Conservation (phyloP, 1,140 invertebrate genomes). For the Leptopilina boulardi region DNA sequence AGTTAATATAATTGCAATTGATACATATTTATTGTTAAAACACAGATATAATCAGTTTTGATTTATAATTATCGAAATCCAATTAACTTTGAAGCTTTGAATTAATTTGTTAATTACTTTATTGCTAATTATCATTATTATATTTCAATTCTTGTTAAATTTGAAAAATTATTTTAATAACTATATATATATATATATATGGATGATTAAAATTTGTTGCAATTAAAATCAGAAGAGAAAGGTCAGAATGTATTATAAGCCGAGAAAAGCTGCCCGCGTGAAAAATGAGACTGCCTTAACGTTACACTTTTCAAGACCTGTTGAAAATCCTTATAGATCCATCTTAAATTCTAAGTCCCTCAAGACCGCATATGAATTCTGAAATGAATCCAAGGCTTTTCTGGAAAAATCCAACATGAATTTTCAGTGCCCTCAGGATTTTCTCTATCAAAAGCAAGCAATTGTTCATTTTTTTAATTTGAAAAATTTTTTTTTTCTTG, state of each 20-base stretch:
- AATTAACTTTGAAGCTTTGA: background rate
- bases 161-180: too few species aligned
- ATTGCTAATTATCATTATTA: background rate
- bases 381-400: slow-evolving; percentile 17
- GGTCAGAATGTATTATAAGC: background rate
- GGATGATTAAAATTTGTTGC: too few species aligned
- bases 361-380: background rate
- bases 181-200: too few species aligned
- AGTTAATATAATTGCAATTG: background rate
- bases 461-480: background rate
- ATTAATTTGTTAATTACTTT: background rate
- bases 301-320: background rate
- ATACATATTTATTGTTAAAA: background rate
- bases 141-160: background rate
- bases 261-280: background rate
- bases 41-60: background rate
- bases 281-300: background rate
- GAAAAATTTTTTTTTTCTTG: too few species aligned
- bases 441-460: background rate
- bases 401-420: background rate
- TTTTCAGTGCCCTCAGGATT: background rate
- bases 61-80: background rate
- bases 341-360: slow-evolving; percentile 10
- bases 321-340: slow-evolving; percentile 1
- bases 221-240: background rate